Percentiles rank a stretch among this genome's conserved stretches.
Conservation (phyloP, 2,113 vertebrate genomes). For the Pituophis catenifer region DNA sequence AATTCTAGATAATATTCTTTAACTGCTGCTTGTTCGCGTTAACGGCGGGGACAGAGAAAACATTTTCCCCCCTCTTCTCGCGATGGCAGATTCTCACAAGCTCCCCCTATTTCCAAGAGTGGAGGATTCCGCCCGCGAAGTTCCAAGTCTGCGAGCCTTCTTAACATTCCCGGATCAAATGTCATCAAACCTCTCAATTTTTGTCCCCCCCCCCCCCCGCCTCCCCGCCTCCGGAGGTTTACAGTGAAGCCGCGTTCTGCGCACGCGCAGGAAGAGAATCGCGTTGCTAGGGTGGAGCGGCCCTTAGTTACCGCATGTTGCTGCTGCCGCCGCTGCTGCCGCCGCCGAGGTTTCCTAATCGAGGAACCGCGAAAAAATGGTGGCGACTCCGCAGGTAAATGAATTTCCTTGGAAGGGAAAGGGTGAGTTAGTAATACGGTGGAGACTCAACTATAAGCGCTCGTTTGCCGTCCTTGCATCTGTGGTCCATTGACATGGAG, state of each 20-base stretch:
- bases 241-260: not conserved
- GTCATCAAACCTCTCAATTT: not conserved
- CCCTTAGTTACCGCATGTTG: conserved; percentile 2
- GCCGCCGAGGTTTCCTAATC: not conserved
- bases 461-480: too few species aligned
- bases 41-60: not conserved
- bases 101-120: not conserved
- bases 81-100: not conserved
- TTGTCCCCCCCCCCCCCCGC: not conserved
- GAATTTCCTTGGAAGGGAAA: not conserved
- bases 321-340: not conserved
- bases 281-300: conserved; percentile 20
- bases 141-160: not conserved
- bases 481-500: not conserved
- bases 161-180: too few species aligned
- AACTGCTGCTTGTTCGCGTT: not conserved
- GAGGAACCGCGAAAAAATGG: not conserved
- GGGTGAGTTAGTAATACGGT: not conserved
- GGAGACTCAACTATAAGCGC: not conserved
- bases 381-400: conserved; percentile 13
- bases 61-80: not conserved
- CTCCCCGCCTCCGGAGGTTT: not conserved
- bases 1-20: not conserved
- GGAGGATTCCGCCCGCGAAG: not conserved
- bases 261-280: not conserved